Conservation (phyloP, 2,797 vertebrate genomes). For the Epinephelus awoara region DNA sequence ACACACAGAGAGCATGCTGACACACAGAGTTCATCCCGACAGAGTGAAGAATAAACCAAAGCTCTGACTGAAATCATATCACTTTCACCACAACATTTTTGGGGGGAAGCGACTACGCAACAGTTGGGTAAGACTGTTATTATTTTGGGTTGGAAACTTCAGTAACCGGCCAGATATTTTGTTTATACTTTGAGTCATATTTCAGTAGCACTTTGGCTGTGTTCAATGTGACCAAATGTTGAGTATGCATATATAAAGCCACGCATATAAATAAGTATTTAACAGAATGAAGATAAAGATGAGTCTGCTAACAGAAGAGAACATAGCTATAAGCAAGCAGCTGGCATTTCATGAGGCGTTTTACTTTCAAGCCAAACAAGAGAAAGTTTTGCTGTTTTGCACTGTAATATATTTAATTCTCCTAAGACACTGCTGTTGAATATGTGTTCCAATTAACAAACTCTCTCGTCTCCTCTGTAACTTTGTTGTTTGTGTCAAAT, state of each 20-base stretch:
- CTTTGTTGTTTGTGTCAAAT: conserved; percentile 66
- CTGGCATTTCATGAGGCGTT: conserved; percentile 29
- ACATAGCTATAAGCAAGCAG: conserved; percentile 8
- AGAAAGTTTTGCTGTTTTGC: conserved; percentile 51
- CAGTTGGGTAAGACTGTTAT: conserved; percentile 7
- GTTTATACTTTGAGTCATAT: not conserved
- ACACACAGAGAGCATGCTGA: not conserved
- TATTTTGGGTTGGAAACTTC: conserved; percentile 13
- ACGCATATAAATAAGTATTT: conserved; percentile 11
- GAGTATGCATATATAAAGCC: conserved; percentile 1
- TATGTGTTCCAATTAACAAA: conserved; percentile 66
- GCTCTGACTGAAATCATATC: not conserved
- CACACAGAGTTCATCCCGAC: conserved; percentile 8
- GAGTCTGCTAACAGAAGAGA: conserved; percentile 1
- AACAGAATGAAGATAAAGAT: conserved; percentile 8
- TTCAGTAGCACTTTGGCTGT: conserved; percentile 1
- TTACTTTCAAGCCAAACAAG: conserved; percentile 40
- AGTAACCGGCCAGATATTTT: conserved; percentile 2
- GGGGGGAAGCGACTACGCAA: not conserved
- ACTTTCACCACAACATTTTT: not conserved
- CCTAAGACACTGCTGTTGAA: conserved; percentile 48
- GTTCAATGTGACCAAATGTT: conserved; percentile 3
- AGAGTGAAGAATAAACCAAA: conserved; percentile 22
- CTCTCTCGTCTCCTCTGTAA: conserved; percentile 48
- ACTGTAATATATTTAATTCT: conserved; percentile 47